Base-by-base conservation (phyloP, 1,140 invertebrate species). In the Drosophila mauritiana region DNA sequence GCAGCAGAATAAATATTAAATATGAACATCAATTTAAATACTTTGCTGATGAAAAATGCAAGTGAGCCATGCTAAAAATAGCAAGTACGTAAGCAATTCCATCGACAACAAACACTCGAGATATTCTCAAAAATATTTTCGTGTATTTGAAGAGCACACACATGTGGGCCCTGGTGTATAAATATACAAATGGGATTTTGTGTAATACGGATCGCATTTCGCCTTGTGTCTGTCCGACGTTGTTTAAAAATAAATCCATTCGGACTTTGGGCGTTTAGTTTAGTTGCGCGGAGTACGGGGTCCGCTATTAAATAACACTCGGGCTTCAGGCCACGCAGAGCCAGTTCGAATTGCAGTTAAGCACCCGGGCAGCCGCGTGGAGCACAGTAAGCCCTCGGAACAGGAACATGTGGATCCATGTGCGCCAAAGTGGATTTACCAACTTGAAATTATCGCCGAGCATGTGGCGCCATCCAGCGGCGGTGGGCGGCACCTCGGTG, bases 351-450 rank as follows among this genome's bases (percentile, higher is more conserved):
- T 79, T 63, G 57, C 57, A 75, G 80, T 76, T 86, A 83, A 86
- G 83, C 79, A 82, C 75, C 73, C 64, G 67, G 63, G 15, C 46
- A 52, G 13, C 34, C 74, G 20, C 2, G 2, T 57, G 64, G 83
- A 80, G 53, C 15, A 49, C 74, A 61, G 64, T 88, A 88, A 88
- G 79, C 79, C 77, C 72, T 59, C 17, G 15, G 42, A 69, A 75
- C 63, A 17, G n/a, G 37, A 69, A 78, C 80, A 90, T 78, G 84
- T 89, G 80, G 77, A 75, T 65, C 76, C 84, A 84, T 89, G 84
- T 89, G 84, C 85, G 74, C 64, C 80, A 89, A 89, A 89, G 84
- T 89, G 85, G 84, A 89, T 89, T 89, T 89, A 80, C 80, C 77
- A 74, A 80, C 80, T 88, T 89, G 73, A 89, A 89, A 89, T 89